Evolutionary conservation across 2,797 vertebrate genomes (phyloP).

Genomic region (Taeniopygia guttata): DNA sequence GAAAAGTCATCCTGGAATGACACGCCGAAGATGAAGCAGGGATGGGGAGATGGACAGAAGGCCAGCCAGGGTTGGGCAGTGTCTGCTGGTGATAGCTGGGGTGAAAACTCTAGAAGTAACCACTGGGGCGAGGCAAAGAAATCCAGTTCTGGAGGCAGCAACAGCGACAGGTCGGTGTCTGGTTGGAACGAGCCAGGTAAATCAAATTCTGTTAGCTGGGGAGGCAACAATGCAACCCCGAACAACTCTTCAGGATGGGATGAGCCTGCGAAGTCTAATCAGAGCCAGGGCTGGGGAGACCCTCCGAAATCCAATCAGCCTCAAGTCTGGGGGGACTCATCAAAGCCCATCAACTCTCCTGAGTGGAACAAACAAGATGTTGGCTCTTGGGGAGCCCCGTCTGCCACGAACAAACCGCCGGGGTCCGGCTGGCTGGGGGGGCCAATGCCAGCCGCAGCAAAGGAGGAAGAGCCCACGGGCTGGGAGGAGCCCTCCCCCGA

Average conservation of each 20-base stretch:
- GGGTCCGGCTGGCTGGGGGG: constrained; percentile 89
- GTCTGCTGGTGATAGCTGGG: constrained; percentile 81
- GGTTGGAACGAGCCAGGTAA: constrained; percentile 88
- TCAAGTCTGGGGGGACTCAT: constrained; percentile 85
- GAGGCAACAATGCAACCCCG: constrained; percentile 81
- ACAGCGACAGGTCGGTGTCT: constrained; percentile 89
- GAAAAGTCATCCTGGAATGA: constrained; percentile 90
- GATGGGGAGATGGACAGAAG: constrained; percentile 80
- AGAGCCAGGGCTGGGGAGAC: constrained; percentile 89
- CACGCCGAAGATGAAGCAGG: constrained; percentile 86
- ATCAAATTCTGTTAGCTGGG: constrained; percentile 81
- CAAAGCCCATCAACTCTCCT: constrained; percentile 77
- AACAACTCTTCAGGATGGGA: constrained; percentile 84
- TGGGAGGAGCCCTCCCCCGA: constrained; percentile 99
- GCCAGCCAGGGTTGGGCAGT: constrained; percentile 76
- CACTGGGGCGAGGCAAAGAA: constrained; percentile 92
- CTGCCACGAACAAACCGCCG: constrained; percentile 79
- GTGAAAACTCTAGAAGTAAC: constrained; percentile 81
- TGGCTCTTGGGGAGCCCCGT: constrained; percentile 79
- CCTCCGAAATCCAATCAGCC: constrained; percentile 80
- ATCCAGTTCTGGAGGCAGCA: constrained; percentile 87
- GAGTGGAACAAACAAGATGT: constrained; percentile 88
- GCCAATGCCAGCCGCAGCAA: constrained; percentile 82
- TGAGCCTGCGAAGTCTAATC: constrained; percentile 84
- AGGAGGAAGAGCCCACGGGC: constrained; percentile 85